Conservation (phyloP, 2,888 invertebrate genomes). For the Itoplectis maculator region DNA sequence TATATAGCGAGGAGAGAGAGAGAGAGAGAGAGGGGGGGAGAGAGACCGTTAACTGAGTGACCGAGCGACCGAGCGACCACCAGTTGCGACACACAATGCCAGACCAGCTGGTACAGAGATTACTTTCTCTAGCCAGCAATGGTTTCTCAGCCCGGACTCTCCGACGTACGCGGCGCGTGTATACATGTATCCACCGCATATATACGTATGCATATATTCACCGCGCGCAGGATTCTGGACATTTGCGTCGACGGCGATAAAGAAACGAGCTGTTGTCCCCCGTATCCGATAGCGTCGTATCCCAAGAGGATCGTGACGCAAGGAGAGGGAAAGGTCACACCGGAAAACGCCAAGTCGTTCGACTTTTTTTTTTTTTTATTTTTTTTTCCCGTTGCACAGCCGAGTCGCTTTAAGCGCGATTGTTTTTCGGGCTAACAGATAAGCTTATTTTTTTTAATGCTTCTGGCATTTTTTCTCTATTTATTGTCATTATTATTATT, state of each 20-base stretch:
- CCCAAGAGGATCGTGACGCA: conserved; percentile 25
- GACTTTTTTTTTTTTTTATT: not conserved
- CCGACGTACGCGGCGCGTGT: conserved; percentile 29
- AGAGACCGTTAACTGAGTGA: conserved; percentile 72
- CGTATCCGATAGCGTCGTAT: conserved; percentile 49
- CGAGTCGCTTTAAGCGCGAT: not conserved
- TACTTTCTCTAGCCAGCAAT: conserved; percentile 74
- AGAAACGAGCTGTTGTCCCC: conserved; percentile 34
- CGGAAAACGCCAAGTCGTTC: conserved; percentile 28
- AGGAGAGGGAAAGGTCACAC: conserved; percentile 46
- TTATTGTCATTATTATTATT: not conserved
- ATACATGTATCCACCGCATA: too few relatives aligned
- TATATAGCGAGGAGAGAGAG: conserved; percentile 4
- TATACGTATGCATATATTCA: not conserved
- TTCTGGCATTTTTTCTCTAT: not conserved
- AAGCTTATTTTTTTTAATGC: not conserved
- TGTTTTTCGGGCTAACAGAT: not conserved
- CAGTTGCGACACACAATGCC: conserved; percentile 76
- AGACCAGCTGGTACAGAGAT: conserved; percentile 69
- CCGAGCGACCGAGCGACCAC: conserved; percentile 66
- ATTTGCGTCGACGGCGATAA: conserved; percentile 25
- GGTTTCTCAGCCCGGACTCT: conserved; percentile 46
- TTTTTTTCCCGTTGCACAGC: not conserved
- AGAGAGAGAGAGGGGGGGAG: conserved; percentile 9
- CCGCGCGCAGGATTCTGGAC: conserved; percentile 18